Percentiles rank a stretch among this genome's conserved stretches.
Evolutionary conservation across 1,140 invertebrate species (phyloP).

Genomic region (Saccostrea echinata): DNA sequence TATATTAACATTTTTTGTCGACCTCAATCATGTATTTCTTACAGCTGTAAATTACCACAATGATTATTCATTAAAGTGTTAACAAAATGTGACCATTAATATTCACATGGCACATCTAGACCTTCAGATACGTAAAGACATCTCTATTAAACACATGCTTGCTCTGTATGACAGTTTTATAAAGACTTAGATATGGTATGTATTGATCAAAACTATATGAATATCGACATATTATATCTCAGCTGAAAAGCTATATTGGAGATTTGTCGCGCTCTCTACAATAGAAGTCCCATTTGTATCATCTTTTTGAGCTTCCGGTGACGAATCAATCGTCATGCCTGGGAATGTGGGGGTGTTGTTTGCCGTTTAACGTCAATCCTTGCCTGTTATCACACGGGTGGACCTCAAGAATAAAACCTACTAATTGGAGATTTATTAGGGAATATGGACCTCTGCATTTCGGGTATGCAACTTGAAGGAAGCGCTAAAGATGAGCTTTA

Average conservation of each 20-base stretch:
- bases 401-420: conserved; percentile 7
- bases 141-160: too few relatives aligned
- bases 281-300: not conserved
- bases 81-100: too few relatives aligned
- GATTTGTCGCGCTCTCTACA: conserved; percentile 9
- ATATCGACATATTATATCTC: too few relatives aligned
- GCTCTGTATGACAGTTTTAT: too few relatives aligned
- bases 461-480: conserved; percentile 23
- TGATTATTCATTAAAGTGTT: too few relatives aligned
- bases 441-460: conserved; percentile 22
- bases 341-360: conserved; percentile 29
- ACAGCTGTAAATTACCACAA: too few relatives aligned
- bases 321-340: not conserved
- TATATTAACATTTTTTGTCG: too few relatives aligned
- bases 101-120: too few relatives aligned
- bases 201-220: not conserved
- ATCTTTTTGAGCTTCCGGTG: not conserved
- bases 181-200: not conserved
- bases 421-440: conserved; percentile 1
- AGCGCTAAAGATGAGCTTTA: conserved; percentile 14
- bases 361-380: conserved; percentile 6
- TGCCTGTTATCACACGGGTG: conserved; percentile 29
- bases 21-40: too few relatives aligned
- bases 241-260: not conserved
- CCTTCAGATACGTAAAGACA: too few relatives aligned